Conservation (phyloP, 2,888 invertebrate genomes). For the Halictus quadricinctus region DNA sequence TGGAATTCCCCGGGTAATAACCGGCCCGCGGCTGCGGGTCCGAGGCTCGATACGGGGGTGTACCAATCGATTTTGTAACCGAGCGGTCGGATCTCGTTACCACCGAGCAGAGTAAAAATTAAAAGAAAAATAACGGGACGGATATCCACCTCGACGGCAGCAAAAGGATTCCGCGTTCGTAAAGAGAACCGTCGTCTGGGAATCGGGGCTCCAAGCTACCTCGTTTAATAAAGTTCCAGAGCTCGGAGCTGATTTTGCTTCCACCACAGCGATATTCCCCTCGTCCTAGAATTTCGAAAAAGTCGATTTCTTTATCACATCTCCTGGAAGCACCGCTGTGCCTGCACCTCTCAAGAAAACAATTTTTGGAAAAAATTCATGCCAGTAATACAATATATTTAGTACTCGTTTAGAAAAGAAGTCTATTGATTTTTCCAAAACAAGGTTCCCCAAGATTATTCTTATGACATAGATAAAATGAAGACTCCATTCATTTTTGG, state of each 20-base stretch:
- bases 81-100: background rate
- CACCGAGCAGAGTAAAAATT: background rate
- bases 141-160: background rate
- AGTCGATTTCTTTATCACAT: background rate
- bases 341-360: too few species aligned
- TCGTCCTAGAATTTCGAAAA: background rate
- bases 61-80: constrained; percentile 14
- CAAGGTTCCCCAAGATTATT: background rate
- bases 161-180: background rate
- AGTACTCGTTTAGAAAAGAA: background rate
- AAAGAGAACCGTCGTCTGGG: background rate
- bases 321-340: background rate
- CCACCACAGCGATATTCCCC: background rate
- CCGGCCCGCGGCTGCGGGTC: background rate
- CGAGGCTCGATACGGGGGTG: background rate
- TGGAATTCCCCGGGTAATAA: constrained; percentile 13
- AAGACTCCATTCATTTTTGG: background rate
- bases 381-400: too few species aligned
- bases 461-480: background rate
- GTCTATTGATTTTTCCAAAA: background rate
- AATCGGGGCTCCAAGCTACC: background rate
- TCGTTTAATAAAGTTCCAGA: background rate
- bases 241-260: background rate
- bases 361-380: too few species aligned
- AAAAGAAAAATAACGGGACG: background rate